phyloP scores from a whole-genome alignment of 1,140 invertebrate genomes.

The Pseudomyrmex pallidus region DNA sequence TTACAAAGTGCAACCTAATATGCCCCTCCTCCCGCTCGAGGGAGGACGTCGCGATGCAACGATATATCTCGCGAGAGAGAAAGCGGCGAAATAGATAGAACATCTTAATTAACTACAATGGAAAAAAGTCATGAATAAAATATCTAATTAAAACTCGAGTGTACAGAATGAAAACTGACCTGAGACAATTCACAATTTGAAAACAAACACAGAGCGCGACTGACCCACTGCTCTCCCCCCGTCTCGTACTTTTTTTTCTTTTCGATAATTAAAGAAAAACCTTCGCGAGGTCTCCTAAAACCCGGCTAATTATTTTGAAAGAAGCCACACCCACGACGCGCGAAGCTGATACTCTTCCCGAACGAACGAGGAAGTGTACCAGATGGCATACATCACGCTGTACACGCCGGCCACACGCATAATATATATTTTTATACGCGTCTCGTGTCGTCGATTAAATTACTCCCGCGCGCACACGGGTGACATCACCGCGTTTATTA shows the following conservation, averaged over 20 bases:
- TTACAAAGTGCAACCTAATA: background rate
- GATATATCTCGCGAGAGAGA: background rate
- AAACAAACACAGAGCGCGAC: background rate
- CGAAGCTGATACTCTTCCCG: background rate
- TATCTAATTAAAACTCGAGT: background rate
- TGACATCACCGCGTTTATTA: slow-evolving; percentile 58
- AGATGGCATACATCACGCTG: slow-evolving; percentile 51
- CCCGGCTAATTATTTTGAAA: slow-evolving; percentile 16
- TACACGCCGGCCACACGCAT: slow-evolving; percentile 9
- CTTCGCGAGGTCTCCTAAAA: too few relatives aligned
- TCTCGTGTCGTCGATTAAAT: slow-evolving; percentile 31
- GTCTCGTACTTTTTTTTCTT: background rate
- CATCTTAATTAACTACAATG: background rate
- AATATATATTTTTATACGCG: slow-evolving; percentile 61
- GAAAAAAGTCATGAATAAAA: background rate
- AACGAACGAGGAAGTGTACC: slow-evolving; percentile 58
- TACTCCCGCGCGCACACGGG: slow-evolving; percentile 2
- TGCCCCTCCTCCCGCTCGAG: background rate
- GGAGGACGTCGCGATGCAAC: background rate
- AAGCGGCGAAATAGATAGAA: background rate
- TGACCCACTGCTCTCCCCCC: background rate
- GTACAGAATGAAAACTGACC: too few relatives aligned
- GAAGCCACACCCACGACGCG: too few relatives aligned
- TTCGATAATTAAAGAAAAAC: slow-evolving; percentile 40
- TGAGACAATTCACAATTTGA: too few relatives aligned